Evolutionary conservation across 2,888 invertebrate genomes (phyloP), one percentile per base, ranked within the genome.

Genomic region (Apoda limacodes): DNA sequence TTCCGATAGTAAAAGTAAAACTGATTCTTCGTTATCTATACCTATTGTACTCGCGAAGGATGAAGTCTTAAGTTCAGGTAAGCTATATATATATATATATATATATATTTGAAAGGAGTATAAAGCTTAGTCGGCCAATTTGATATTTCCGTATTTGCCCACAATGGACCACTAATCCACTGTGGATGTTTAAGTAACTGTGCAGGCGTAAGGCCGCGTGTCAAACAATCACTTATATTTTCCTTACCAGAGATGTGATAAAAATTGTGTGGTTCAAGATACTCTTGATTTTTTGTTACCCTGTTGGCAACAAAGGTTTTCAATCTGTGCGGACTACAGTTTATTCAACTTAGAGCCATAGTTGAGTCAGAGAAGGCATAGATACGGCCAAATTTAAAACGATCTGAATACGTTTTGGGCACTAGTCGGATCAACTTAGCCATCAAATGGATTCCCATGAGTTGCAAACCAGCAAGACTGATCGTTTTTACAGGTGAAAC

Each of bases 181-280:
- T n/a, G n/a, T n/a, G n/a, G n/a, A n/a, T 40, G 35, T 3, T 28
- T 4, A 1, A 36, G n/a, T 5, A 40, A 4, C 20, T 39, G 7
- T 1, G 24, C 6, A 1, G 41, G 41, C 2, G 29, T 11, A 5
- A 41, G 3, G 1, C 40, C 40, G 5, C 40, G 30, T 1, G 43
- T 42, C 2, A 37, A 7, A 13, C 40, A 42, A 22, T 42, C 40
- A n/a, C 26, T 30, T 3, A 42, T 40, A 15, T 44, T 44, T 2
- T 37, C 34, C 1, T 4, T 11, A 2, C 30, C 30, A 5, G 30
- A 6, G 3, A 35, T 13, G 20, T 30, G 26, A 24, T 23, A 27
- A 13, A 34, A 34, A 11, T 19, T n/a, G 7, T 9, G 10, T n/a
- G 20, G 6, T 6, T 24, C 12, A 3, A 30, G 2, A 2, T 17